A percentile compares a stretch with the other conserved stretches of the same genome.
Evolutionary conservation across 1,140 invertebrate species (phyloP).

Genomic region (Trypoxylus dichotomus): DNA sequence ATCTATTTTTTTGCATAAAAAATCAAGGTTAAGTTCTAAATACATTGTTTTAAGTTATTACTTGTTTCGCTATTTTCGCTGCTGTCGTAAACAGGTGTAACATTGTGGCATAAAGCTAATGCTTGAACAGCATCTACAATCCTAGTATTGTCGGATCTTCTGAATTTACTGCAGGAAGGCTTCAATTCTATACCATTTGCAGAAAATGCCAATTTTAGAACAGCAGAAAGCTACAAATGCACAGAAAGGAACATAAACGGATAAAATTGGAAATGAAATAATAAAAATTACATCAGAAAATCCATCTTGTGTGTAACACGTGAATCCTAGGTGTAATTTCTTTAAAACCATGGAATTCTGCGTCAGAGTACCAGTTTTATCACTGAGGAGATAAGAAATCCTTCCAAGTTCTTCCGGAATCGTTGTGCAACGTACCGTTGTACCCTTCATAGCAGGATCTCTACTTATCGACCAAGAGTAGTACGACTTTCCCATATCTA

Average conservation of each 20-base stretch:
- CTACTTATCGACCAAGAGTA: conserved; percentile 96
- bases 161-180: conserved; percentile 42
- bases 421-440: conserved; percentile 97
- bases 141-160: conserved; percentile 71
- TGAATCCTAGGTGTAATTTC: conserved; percentile 88
- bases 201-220: conserved; percentile 54
- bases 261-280: not conserved
- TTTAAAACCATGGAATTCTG: conserved; percentile 99
- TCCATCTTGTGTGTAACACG: conserved; percentile 82
- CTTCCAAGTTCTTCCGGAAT: conserved; percentile 98
- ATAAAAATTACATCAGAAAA: conserved; percentile 75
- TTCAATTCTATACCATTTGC: conserved; percentile 33
- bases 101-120: conserved; percentile 97
- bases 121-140: conserved; percentile 92
- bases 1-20: conserved; percentile 41
- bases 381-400: conserved; percentile 92
- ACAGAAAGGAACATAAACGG: not conserved
- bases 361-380: conserved; percentile 98
- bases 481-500: conserved; percentile 98
- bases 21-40: not conserved
- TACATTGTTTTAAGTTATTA: conserved; percentile 21
- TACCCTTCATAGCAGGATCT: conserved; percentile 90
- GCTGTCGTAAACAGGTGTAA: conserved; percentile 93
- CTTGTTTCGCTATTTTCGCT: conserved; percentile 54
- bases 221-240: conserved; percentile 44